Evolutionary conservation across 2,113 vertebrate species (phyloP), one percentile per base, ranked within the genome.

Genomic region (Dipodomys ordii): DNA sequence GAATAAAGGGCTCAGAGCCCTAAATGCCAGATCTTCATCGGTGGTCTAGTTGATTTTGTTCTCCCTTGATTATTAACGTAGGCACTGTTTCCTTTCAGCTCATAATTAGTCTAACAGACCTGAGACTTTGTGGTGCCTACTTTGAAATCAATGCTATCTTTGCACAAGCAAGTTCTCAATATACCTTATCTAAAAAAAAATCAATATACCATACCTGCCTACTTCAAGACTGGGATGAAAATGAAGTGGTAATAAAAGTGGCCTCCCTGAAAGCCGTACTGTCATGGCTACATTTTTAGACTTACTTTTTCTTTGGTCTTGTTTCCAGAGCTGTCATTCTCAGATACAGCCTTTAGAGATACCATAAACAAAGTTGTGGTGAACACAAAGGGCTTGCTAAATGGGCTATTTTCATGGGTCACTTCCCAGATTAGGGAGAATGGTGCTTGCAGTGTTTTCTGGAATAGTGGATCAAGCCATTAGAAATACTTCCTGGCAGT

Each of bases 91-190:
- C 74, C 35, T 73, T 92, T 53, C 30, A 71, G 65, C 23, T 68
- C 49, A n/a, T 23, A 69, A 57, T 12, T 27, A 91, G 77, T 35
- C 18, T 78, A 44, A 35, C 0, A 16, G 57, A 30, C n/a, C n/a
- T 82, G 60, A 71, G 65, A 53, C 10, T 64, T 44, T 35, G 12
- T n/a, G 30, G 19, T 44, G 16, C 1, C 77, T 62, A 8, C 72
- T 95, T 35, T 83, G 73, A 96, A 81, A 84, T 83, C 53, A 73
- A 39, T 11, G 32, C 57, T 86, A 1, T 53, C 8, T 71, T 64
- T 60, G 79, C 88, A 53, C 60, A 80, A 39, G 20, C 60, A 25
- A 35, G 30, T 60, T 32, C 30, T 82, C 62, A 15, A 2, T 13
- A 16, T 4, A 11, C 20, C 20, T 0, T 7, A 18, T 8, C 57